Conservation (phyloP, 2,113 vertebrate species). For the Lycaon pictus region DNA sequence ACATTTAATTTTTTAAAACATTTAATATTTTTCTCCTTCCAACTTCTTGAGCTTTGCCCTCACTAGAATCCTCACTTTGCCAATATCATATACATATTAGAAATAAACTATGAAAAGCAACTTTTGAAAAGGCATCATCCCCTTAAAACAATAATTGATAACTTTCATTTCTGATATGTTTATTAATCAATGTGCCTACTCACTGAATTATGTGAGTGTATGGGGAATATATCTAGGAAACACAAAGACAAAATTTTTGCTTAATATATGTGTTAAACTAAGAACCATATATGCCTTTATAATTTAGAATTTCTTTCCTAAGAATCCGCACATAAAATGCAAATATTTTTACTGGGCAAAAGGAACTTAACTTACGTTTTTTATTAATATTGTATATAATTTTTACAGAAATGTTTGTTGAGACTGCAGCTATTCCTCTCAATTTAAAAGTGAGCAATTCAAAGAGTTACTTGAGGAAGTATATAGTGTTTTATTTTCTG, state of each 20-base stretch:
- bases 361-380: not conserved
- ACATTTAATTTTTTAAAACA: conserved; percentile 34
- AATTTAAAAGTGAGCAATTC: conserved; percentile 35
- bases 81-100: not conserved
- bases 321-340: not conserved
- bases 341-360: not conserved
- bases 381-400: not conserved
- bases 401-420: conserved; percentile 15
- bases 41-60: not conserved
- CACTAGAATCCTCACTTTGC: not conserved
- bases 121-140: not conserved
- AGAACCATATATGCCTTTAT: not conserved
- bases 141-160: not conserved
- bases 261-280: not conserved
- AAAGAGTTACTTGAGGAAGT: not conserved
- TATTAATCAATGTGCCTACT: not conserved
- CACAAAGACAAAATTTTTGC: not conserved
- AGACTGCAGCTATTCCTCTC: not conserved
- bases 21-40: not conserved
- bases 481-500: conserved; percentile 3
- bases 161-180: conserved; percentile 7
- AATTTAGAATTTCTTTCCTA: not conserved
- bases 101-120: not conserved
- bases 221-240: not conserved
- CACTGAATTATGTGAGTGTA: not conserved